Conservation (phyloP, 1,140 invertebrate genomes). For the Cryptotermes secundus region DNA sequence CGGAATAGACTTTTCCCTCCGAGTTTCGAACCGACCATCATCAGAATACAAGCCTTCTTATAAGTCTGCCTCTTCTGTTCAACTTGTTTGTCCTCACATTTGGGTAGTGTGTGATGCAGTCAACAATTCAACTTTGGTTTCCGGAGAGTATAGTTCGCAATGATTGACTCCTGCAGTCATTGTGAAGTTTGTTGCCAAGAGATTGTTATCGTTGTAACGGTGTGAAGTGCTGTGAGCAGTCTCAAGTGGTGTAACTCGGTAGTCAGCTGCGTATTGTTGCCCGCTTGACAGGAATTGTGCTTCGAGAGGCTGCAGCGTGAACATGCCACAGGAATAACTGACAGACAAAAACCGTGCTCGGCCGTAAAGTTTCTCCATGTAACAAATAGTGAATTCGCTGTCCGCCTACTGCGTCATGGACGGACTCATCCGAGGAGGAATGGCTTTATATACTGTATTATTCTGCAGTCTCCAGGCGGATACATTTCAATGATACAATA, state of each 20-base stretch:
- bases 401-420: too few species aligned
- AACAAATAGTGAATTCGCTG: neutral
- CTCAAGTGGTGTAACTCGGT: slow-evolving; percentile 14
- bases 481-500: too few species aligned
- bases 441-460: too few species aligned
- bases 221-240: neutral
- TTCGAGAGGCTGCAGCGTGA: neutral
- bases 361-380: neutral
- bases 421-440: too few species aligned
- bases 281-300: neutral
- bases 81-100: too few species aligned
- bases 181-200: neutral
- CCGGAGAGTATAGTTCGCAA: neutral
- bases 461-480: too few species aligned
- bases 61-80: too few species aligned
- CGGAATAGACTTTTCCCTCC: too few species aligned
- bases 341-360: neutral
- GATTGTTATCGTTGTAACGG: neutral
- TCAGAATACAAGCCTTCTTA: too few species aligned
- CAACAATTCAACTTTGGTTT: neutral
- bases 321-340: neutral
- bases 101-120: too few species aligned
- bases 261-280: neutral
- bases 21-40: too few species aligned
- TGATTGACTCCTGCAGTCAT: neutral